Conservation (phyloP, 2,797 vertebrate species). For the Lateolabrax maculatus region DNA sequence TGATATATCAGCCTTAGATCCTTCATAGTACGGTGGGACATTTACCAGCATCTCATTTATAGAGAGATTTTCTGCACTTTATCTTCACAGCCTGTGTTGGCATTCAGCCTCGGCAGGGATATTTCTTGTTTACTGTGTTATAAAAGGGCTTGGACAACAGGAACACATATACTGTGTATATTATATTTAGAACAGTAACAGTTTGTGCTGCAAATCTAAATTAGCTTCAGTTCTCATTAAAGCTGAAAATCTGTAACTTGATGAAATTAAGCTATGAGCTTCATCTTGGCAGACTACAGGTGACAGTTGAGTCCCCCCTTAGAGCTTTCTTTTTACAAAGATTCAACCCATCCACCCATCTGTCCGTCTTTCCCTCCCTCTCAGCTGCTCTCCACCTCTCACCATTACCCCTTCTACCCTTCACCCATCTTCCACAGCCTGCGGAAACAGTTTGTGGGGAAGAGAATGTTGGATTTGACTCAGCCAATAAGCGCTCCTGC, state of each 20-base stretch:
- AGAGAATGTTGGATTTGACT: slow-evolving; percentile 43
- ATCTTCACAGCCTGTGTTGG: slow-evolving; percentile 30
- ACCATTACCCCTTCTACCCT: background rate
- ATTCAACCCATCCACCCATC: slow-evolving; percentile 31
- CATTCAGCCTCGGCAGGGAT: slow-evolving; percentile 16
- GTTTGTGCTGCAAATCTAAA: slow-evolving; percentile 11
- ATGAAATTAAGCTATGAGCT: slow-evolving; percentile 43
- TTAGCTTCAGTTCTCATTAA: slow-evolving; percentile 41
- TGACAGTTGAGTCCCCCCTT: slow-evolving; percentile 34
- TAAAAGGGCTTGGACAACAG: slow-evolving; percentile 33
- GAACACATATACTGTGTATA: background rate
- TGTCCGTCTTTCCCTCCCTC: slow-evolving; percentile 16
- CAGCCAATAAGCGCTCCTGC: slow-evolving; percentile 50
- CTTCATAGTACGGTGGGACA: slow-evolving; percentile 30
- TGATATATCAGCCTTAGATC: slow-evolving; percentile 51
- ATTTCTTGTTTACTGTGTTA: slow-evolving; percentile 38
- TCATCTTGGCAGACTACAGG: slow-evolving; percentile 40
- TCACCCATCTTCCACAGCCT: slow-evolving; percentile 45
- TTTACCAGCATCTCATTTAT: slow-evolving; percentile 57
- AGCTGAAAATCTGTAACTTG: slow-evolving; percentile 48
- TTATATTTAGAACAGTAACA: slow-evolving; percentile 15
- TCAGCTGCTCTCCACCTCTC: background rate
- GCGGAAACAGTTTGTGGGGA: slow-evolving; percentile 30
- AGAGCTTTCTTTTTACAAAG: slow-evolving; percentile 31
- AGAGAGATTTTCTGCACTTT: slow-evolving; percentile 28